Evolutionary conservation across 2,888 invertebrate species (phyloP), one percentile per base, ranked within the genome.

Genomic region (Calliopum simillimum): DNA sequence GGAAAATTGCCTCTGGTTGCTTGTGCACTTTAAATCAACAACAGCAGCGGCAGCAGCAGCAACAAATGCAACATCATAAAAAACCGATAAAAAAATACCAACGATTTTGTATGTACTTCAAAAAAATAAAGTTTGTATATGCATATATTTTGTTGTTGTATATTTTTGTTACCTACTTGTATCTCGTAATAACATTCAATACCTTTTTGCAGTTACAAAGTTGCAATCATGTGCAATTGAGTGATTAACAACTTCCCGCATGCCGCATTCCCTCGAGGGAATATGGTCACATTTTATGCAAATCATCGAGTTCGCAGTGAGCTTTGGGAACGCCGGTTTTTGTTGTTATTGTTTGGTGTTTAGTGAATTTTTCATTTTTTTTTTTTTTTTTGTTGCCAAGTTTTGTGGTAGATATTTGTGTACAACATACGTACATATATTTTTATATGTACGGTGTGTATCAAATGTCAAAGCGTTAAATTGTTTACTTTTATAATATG

Each of bases 1-100:
- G 78, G 79, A 79, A 81, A 81, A 80, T 78, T 81, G 78, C 79
- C 81, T 79, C 78, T 78, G 79, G 81, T 78, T 71, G 71, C 46
- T 46, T 44, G 61, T 61, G 46, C 44, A 61, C 61, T 61, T 33
- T 33, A 33, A 33, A 33, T n/a, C n/a, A n/a, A n/a, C n/a, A 33
- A 33, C 33, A 33, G n/a, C n/a, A n/a, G n/a, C n/a, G n/a, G n/a
- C n/a, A 33, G 8, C 33, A 33, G 33, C 33, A 33, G 4, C 33
- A 33, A 8, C 33, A 33, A 33, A 33, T 33, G 33, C 33, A 33
- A 33, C 8, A 33, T 1, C 5, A 33, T 8, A 61, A 14, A 21
- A 4, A n/a, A n/a, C n/a, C n/a, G n/a, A n/a, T n/a, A n/a, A 61
- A 61, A 61, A 61, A 21, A 46, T 19, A 44, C 33, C 46, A 44